Base-by-base conservation (phyloP, 2,797 vertebrate species). In the Hoplostethus mediterraneus region DNA sequence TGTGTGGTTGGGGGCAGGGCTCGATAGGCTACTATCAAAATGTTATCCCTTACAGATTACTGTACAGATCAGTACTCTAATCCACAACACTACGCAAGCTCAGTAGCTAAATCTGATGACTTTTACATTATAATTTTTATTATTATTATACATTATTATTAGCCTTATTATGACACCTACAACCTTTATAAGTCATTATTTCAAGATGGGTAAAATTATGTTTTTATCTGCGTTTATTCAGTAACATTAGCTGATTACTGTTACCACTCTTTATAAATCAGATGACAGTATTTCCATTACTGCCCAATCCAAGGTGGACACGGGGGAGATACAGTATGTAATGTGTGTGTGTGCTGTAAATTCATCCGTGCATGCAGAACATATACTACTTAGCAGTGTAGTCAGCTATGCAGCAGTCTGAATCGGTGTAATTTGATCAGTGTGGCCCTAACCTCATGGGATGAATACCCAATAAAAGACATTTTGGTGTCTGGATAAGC, bases 391-490 rank as follows among this genome's bases (percentile, higher is more conserved):
- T 61, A 63, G 73, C 38, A 54, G 68, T 40, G 58, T 40, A 54
- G 68, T 67, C 68, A 65, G 70, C 59, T 64, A 45, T 64, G 63
- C 76, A 59, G 63, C 67, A 84, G 75, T 77, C 66, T 83, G 81
- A 89, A 89, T 81, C 63, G 57, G 68, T 75, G 85, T 88, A 87
- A 91, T 90, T 81, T 86, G 80, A 92, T 93, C 90, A 79, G 87
- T 72, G 84, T 75, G 83, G 83, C 67, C 71, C 63, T 49, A 88
- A 77, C 83, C 90, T 88, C 86, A 57, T 77, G 86, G 89, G 89
- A 91, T 90, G 79, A 89, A 91, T 76, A 82, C 75, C 69, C 83
- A 91, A 89, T 89, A 87, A 89, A 89, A 86, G 82, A 83, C 73
- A 84, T 91, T 89, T 88, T 91, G 85, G 81, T 47, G 17, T 83